Percentiles rank a stretch among this genome's conserved stretches.
Conservation (phyloP, 2,888 invertebrate genomes). For the Apodemia hepburni region DNA sequence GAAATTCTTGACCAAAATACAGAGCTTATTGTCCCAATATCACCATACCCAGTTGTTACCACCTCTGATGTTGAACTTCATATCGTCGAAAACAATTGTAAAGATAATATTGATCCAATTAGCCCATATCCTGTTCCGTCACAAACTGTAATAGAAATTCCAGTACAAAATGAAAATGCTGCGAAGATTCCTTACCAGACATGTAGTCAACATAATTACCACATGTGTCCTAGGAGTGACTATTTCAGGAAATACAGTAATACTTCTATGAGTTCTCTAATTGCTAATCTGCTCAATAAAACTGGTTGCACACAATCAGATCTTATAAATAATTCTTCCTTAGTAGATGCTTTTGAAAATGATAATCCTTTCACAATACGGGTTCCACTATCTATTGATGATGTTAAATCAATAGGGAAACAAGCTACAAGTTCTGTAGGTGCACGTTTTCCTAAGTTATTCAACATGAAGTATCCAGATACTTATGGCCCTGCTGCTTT, state of each 20-base stretch:
- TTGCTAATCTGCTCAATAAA: not conserved
- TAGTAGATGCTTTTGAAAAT: not conserved
- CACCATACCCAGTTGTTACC: not conserved
- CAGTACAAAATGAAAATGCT: not conserved
- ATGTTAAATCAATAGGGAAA: not conserved
- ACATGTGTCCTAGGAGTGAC: not conserved
- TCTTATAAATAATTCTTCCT: not conserved
- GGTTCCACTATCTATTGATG: not conserved
- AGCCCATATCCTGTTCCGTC: not conserved
- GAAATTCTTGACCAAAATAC: not conserved
- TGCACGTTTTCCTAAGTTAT: not conserved
- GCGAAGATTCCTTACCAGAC: not conserved
- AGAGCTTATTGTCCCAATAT: not conserved
- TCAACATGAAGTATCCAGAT: not conserved
- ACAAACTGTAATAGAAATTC: not conserved
- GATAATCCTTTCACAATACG: not conserved
- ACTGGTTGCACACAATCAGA: not conserved
- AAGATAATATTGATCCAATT: not conserved
- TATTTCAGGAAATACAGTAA: slow-evolving; percentile 1
- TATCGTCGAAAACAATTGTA: not conserved
- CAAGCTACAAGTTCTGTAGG: not conserved
- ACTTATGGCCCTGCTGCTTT: not conserved
- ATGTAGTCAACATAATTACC: not conserved
- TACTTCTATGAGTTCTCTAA: not conserved
- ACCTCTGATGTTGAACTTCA: not conserved